A percentile compares a stretch with the other conserved stretches of the same genome.
These are phyloP conservation scores for Ophion ventricosus DNA, from an alignment of 2,888 invertebrate species.

Conservation along the genomic window DNA sequence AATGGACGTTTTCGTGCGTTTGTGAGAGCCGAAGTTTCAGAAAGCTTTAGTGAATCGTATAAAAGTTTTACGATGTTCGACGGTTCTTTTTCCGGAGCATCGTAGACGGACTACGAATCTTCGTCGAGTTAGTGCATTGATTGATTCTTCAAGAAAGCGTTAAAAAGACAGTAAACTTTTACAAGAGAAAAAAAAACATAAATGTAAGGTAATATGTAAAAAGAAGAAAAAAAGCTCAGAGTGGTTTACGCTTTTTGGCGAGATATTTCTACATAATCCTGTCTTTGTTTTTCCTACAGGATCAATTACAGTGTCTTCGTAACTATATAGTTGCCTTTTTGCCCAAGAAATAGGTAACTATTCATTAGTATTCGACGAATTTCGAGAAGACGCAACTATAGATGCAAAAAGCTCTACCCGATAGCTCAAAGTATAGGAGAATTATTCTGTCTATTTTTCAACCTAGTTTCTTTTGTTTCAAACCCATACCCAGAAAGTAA, in stretches of 20 bases:
- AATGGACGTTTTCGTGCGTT: constrained; percentile 8
- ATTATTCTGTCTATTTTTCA: too few relatives aligned
- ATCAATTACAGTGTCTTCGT: too few relatives aligned
- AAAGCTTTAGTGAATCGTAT: constrained; percentile 17
- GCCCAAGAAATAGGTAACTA: too few relatives aligned
- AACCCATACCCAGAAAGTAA: too few relatives aligned
- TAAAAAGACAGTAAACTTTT: constrained; percentile 27
- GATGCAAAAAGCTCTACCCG: too few relatives aligned
- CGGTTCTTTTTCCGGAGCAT: constrained; percentile 31
- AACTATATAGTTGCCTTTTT: too few relatives aligned
- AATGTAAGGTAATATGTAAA: not conserved
- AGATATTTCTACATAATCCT: constrained; percentile 6
- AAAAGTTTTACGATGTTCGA: constrained; percentile 43
- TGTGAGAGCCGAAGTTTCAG: not conserved
- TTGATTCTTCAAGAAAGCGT: constrained; percentile 34
- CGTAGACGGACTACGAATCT: constrained; percentile 28
- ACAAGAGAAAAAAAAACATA: constrained; percentile 6
- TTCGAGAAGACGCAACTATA: too few relatives aligned
- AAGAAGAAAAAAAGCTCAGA: constrained; percentile 24
- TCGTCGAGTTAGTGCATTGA: constrained; percentile 18
- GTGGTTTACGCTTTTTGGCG: constrained; percentile 10
- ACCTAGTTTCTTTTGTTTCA: too few relatives aligned
- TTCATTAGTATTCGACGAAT: too few relatives aligned
- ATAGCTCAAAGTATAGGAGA: too few relatives aligned
- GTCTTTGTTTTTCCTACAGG: not conserved